A percentile compares a stretch with the other conserved stretches of the same genome.
phyloP scores from a whole-genome alignment of 2,113 vertebrate genomes.

The Chauna torquata region DNA sequence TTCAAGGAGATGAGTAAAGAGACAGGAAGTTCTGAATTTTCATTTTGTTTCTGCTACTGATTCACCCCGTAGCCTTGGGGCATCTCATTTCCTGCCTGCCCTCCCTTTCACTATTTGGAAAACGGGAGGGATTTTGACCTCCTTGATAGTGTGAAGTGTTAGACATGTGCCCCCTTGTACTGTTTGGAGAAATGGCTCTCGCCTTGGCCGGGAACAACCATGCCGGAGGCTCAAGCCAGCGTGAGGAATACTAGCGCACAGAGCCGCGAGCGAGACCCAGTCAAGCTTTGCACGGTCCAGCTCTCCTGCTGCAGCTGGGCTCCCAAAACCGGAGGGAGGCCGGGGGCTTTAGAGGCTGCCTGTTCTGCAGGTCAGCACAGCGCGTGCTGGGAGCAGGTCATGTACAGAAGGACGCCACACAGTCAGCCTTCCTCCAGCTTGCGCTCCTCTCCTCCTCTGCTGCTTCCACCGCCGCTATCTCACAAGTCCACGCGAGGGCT shows the following conservation, averaged over 20 bases:
- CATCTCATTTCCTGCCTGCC: slow-evolving; percentile 60
- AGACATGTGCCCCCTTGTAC: not conserved
- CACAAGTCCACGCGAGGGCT: not conserved
- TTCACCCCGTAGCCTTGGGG: slow-evolving; percentile 48
- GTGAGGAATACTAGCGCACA: not conserved
- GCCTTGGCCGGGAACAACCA: not conserved
- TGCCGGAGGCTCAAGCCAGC: not conserved
- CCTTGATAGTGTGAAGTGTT: not conserved
- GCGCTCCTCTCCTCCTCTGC: not conserved
- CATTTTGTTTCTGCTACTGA: slow-evolving; percentile 44
- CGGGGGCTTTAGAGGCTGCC: not conserved
- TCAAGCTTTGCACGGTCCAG: not conserved
- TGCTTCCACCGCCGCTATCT: not conserved
- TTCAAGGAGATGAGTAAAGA: slow-evolving; percentile 55
- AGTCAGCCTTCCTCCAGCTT: not conserved
- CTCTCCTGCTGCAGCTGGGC: not conserved
- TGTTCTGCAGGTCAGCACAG: not conserved
- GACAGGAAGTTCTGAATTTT: slow-evolving; percentile 61
- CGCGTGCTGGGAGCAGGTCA: not conserved
- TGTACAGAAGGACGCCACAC: not conserved
- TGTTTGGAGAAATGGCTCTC: not conserved
- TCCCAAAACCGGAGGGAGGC: not conserved
- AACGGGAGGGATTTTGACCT: slow-evolving; percentile 41
- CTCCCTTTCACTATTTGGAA: not conserved
- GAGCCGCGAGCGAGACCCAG: not conserved